Evolutionary conservation across 2,888 invertebrate genomes (phyloP).

Genomic region (Volucella inflata): DNA sequence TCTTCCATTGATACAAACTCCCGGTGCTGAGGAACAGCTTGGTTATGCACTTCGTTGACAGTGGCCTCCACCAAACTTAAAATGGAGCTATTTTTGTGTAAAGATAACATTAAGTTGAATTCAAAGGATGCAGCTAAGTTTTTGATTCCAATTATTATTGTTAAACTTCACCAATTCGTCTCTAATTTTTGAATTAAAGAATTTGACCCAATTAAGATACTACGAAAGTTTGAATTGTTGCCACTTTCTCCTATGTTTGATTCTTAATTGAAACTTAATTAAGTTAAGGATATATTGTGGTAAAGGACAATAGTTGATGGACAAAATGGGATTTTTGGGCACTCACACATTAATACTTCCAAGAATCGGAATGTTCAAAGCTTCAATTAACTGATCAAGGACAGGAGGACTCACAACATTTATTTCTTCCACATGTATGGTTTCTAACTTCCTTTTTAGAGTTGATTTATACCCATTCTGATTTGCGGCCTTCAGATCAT

Average conservation of each 20-base stretch:
- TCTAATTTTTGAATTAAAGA: too few species aligned
- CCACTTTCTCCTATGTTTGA: slow-evolving; percentile 1
- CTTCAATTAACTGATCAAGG: slow-evolving; percentile 6
- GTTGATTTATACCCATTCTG: not conserved
- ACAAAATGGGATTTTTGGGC: not conserved
- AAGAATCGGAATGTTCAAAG: not conserved
- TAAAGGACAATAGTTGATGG: not conserved
- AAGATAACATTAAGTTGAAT: too few species aligned
- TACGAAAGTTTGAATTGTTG: slow-evolving; percentile 6
- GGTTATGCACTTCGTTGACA: not conserved
- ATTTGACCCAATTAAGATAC: not conserved
- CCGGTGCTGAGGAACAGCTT: not conserved
- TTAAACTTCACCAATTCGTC: too few species aligned
- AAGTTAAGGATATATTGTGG: slow-evolving; percentile 9
- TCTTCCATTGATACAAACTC: not conserved
- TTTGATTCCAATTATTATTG: too few species aligned
- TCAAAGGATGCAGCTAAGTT: too few species aligned
- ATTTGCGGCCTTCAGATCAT: too few species aligned
- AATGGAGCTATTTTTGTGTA: too few species aligned
- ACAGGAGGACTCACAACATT: not conserved
- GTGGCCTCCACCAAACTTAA: not conserved
- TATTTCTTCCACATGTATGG: not conserved
- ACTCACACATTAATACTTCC: slow-evolving; percentile 9
- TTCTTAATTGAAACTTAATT: slow-evolving; percentile 1
- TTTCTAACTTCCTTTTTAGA: slow-evolving; percentile 5